These are phyloP conservation scores for Drosophila nasuta DNA, from an alignment of 1,140 invertebrate species.

Conservation along the genomic window DNA sequence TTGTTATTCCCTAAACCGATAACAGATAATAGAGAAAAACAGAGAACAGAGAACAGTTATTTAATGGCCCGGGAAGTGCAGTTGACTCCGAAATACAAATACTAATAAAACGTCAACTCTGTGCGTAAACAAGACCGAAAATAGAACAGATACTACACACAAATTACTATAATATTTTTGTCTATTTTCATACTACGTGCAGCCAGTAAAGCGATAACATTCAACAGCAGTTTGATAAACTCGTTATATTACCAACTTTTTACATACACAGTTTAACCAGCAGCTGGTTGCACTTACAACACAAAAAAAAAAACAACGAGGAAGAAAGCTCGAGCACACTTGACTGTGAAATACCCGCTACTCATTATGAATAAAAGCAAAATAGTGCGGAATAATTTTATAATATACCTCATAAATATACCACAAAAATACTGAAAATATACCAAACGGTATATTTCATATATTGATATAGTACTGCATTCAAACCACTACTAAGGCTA, in stretches of 20 bases:
- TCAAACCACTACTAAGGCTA: too few relatives aligned
- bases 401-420: too few relatives aligned
- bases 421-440: too few relatives aligned
- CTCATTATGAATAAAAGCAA: too few relatives aligned
- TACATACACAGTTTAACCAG: neutral
- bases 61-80: conserved; percentile 43
- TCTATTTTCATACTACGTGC: conserved; percentile 32
- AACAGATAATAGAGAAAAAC: conserved; percentile 54
- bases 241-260: conserved; percentile 26
- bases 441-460: too few relatives aligned
- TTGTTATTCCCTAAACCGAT: conserved; percentile 37
- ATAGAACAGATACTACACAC: conserved; percentile 32
- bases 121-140: conserved; percentile 21
- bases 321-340: too few relatives aligned
- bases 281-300: conserved; percentile 14
- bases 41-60: conserved; percentile 39
- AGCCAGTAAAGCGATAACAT: conserved; percentile 29
- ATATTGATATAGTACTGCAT: too few relatives aligned
- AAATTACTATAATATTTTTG: conserved; percentile 23
- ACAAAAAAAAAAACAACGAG: neutral
- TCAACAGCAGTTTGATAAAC: conserved; percentile 30
- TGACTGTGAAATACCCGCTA: too few relatives aligned
- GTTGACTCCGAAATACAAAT: neutral
- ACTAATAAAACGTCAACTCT: conserved; percentile 9
- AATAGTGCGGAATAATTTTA: too few relatives aligned